A percentile compares a stretch with the other conserved stretches of the same genome.
Conservation (phyloP, 2,113 vertebrate genomes). For the Anhinga rufa region DNA sequence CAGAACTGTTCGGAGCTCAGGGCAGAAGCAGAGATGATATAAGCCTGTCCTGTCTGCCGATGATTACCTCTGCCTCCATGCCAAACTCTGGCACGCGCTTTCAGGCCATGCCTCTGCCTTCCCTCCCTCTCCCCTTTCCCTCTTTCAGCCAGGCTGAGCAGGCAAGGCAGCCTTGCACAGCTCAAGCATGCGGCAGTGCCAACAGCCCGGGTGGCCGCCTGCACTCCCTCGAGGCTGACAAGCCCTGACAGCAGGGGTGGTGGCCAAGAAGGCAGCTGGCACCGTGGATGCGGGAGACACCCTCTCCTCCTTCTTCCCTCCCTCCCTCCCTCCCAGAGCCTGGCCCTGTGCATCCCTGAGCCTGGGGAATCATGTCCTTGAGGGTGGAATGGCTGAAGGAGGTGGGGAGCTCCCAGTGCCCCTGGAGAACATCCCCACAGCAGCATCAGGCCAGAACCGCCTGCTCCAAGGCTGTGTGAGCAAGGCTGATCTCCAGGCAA, state of each 20-base stretch:
- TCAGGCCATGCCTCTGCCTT: neutral
- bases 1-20: neutral
- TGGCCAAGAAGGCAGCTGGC: neutral
- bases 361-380: neutral
- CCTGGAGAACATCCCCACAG: neutral
- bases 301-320: neutral
- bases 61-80: neutral
- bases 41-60: neutral
- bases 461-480: neutral
- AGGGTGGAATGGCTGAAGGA: neutral
- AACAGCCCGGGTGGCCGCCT: neutral
- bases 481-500: neutral
- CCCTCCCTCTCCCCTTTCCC: neutral
- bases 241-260: neutral
- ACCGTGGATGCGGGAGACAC: accelerated
- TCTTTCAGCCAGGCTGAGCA: neutral
- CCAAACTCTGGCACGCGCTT: neutral
- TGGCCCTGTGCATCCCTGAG: neutral
- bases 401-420: neutral
- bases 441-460: neutral
- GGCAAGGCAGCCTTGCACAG: neutral
- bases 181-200: neutral
- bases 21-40: neutral
- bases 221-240: neutral
- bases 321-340: neutral